A percentile compares a stretch with the other conserved stretches of the same genome.
Conservation (phyloP, 2,113 vertebrate genomes). For the Psammodynastes pulverulentus region DNA sequence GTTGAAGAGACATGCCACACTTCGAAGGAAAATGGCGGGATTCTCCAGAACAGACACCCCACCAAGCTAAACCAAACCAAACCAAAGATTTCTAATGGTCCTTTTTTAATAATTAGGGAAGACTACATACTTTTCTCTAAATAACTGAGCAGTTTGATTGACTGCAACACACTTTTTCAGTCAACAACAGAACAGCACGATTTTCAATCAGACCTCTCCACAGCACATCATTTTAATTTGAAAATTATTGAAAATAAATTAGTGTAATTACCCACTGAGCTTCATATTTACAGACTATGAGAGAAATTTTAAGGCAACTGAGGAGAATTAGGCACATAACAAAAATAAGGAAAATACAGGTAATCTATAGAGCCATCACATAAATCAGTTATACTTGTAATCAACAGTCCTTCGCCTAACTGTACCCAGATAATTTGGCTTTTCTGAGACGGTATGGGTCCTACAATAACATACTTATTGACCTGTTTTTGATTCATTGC, state of each 20-base stretch:
- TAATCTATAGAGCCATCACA: constrained; percentile 22
- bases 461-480: not conserved
- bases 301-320: constrained; percentile 40
- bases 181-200: constrained; percentile 45
- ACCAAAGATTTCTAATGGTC: not conserved
- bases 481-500: not conserved
- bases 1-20: not conserved
- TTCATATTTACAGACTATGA: constrained; percentile 23
- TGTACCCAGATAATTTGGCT: not conserved
- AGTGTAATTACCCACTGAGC: constrained; percentile 50
- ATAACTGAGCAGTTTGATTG: constrained; percentile 50
- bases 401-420: constrained; percentile 10
- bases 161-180: constrained; percentile 52
- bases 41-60: not conserved
- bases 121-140: constrained; percentile 14
- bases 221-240: constrained; percentile 58
- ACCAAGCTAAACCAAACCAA: not conserved
- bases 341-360: not conserved
- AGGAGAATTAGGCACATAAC: not conserved
- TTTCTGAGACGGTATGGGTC: not conserved
- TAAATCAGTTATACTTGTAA: constrained; percentile 13
- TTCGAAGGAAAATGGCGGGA: not conserved
- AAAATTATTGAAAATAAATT: constrained; percentile 65
- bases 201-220: constrained; percentile 52
- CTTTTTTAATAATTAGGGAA: not conserved